Evolutionary conservation across 2,888 invertebrate genomes (phyloP), one percentile per base, ranked within the genome.

Genomic region (Spodoptera picta): DNA sequence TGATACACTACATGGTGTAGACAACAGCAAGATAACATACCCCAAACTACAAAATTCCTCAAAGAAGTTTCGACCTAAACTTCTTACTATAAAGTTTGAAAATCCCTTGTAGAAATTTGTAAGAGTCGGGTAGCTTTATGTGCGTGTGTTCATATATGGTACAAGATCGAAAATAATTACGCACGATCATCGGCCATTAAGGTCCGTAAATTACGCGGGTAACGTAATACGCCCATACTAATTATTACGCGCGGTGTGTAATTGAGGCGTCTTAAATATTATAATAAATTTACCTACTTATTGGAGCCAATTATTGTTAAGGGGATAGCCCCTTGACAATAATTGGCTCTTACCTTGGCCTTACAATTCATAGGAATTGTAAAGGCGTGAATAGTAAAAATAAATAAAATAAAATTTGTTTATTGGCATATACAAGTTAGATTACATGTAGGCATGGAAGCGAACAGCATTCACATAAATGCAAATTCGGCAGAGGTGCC

Each of bases 81-180:
- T 9, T 9, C 9, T 9, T 36, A 36, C 6, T 6, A 9, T 7
- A 7, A 36, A 36, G 36, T 36, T 36, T 10, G 5, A 67, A 61
- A 61, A 1, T 61, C 66, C 66, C 67, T 67, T 67, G 6, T 7
- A 9, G 9, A 7, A 36, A 7, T 36, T 36, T 36, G 36, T 6
- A 9, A 7, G 36, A 2, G 6, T 36, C 2, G 9, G 36, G 36
- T 36, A 36, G 36, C 36, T 36, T 36, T 36, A 36, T 36, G 9
- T 36, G 36, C 36, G 36, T 36, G 36, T 36, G 36, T 36, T 36
- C 36, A 9, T 55, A 57, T 56, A 67, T 54, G 58, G 54, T 66
- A 81, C 79, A 82, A 75, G 84, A 81, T 81, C 76, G 81, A 87
- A 88, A 88, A 88, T 89, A 89, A 90, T 90, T 85, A 87, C 85